phyloP scores from a whole-genome alignment of 2,797 vertebrate genomes.

The Falco novaeseelandiae region DNA sequence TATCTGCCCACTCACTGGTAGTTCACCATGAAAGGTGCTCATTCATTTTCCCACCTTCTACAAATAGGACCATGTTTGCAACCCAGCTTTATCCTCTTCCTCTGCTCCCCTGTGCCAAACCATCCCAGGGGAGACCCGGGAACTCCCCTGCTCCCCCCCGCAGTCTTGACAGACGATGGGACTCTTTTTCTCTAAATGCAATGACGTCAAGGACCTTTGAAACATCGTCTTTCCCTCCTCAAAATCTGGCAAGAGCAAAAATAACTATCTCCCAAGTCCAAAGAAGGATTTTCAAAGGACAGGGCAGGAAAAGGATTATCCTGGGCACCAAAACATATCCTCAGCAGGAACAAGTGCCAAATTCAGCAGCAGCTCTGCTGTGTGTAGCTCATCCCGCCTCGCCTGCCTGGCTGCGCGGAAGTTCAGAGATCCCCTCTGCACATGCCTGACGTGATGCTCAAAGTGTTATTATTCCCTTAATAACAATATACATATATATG shows the following conservation, averaged over 20 bases:
- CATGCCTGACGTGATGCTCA: fast-evolving
- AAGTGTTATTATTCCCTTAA: background rate
- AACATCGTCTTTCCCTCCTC: fast-evolving
- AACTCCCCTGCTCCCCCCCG: background rate
- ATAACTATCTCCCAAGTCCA: background rate
- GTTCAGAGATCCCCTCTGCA: background rate
- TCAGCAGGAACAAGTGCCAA: background rate
- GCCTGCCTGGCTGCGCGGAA: background rate
- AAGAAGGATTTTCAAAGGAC: background rate
- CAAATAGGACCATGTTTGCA: background rate
- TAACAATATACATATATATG: background rate
- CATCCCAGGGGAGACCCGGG: background rate
- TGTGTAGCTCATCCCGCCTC: background rate
- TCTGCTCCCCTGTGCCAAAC: background rate
- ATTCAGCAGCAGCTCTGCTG: background rate
- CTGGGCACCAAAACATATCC: background rate
- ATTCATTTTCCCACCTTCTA: background rate
- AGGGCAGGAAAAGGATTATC: no score
- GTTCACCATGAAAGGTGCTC: background rate
- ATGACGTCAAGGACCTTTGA: fast-evolving
- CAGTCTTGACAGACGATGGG: fast-evolving
- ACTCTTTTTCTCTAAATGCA: fast-evolving
- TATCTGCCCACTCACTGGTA: background rate
- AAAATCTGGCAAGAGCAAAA: background rate
- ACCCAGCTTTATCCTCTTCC: background rate